phyloP scores from a whole-genome alignment of 2,113 vertebrate genomes.

The Panthera leo region DNA sequence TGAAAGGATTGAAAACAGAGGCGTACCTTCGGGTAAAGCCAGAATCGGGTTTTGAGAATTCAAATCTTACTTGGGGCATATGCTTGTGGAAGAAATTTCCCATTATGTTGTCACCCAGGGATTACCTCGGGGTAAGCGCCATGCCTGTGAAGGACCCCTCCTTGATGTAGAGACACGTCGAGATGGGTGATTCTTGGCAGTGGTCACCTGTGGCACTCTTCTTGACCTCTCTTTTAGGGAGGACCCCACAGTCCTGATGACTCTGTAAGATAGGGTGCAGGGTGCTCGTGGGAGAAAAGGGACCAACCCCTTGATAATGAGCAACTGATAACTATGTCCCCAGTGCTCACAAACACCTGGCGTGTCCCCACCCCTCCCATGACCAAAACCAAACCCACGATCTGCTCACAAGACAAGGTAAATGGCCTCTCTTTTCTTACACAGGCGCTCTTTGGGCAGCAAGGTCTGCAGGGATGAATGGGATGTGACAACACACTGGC shows the following conservation, averaged over 20 bases:
- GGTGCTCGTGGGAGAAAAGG: neutral
- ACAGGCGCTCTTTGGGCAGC: neutral
- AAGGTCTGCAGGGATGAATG: too few relatives aligned
- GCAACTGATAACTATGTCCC: neutral
- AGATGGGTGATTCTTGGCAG: neutral
- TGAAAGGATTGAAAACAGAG: neutral
- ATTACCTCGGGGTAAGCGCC: neutral
- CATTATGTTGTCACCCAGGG: neutral
- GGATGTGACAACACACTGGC: neutral
- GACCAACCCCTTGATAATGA: neutral
- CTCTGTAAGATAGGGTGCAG: neutral
- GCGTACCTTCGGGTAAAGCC: neutral
- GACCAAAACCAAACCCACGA: neutral
- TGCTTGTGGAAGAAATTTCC: neutral
- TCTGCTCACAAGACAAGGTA: neutral
- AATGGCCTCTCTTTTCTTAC: neutral
- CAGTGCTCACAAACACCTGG: neutral
- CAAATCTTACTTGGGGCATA: neutral
- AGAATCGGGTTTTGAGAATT: neutral
- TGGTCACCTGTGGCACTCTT: neutral
- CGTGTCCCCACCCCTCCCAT: neutral
- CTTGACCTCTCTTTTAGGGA: neutral
- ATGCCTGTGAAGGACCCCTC: neutral
- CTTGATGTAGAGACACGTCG: accelerated
- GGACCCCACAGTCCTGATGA: neutral